Conservation (phyloP, 2,888 invertebrate species). For the Limnephilus rhombicus region DNA sequence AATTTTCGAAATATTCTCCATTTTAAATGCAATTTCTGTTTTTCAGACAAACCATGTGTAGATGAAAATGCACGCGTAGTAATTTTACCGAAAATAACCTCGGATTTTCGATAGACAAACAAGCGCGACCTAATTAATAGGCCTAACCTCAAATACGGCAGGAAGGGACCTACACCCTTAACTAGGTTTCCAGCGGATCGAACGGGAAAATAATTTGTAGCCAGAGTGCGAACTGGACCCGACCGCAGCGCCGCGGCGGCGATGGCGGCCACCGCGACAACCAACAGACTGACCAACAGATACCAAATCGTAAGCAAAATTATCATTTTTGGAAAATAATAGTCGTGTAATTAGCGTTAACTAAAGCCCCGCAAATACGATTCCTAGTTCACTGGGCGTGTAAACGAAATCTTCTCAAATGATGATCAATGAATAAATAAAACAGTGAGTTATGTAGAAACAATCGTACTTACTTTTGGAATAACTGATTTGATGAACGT, state of each 20-base stretch:
- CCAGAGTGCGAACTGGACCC: not conserved
- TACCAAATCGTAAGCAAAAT: not conserved
- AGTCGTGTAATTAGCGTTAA: not conserved
- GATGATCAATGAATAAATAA: too few relatives aligned
- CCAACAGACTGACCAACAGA: not conserved
- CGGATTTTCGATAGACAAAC: constrained; percentile 13
- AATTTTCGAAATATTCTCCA: not conserved
- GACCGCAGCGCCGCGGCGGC: constrained; percentile 29
- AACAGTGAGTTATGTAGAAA: too few relatives aligned
- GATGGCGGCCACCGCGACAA: not conserved
- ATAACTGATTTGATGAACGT: not conserved
- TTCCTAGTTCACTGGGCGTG: not conserved
- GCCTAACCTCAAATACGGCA: constrained; percentile 18
- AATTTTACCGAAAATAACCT: not conserved
- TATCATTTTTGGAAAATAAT: not conserved
- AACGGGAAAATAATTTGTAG: constrained; percentile 29
- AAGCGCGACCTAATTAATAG: constrained; percentile 29
- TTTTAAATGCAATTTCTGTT: not conserved
- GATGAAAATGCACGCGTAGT: not conserved
- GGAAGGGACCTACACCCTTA: not conserved
- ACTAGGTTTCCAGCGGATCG: constrained; percentile 9
- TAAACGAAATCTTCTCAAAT: too few relatives aligned
- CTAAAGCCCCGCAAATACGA: not conserved
- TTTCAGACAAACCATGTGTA: not conserved
- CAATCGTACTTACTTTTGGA: not conserved